phyloP scores from a whole-genome alignment of 1,140 invertebrate genomes.

The Theocolax elegans region DNA sequence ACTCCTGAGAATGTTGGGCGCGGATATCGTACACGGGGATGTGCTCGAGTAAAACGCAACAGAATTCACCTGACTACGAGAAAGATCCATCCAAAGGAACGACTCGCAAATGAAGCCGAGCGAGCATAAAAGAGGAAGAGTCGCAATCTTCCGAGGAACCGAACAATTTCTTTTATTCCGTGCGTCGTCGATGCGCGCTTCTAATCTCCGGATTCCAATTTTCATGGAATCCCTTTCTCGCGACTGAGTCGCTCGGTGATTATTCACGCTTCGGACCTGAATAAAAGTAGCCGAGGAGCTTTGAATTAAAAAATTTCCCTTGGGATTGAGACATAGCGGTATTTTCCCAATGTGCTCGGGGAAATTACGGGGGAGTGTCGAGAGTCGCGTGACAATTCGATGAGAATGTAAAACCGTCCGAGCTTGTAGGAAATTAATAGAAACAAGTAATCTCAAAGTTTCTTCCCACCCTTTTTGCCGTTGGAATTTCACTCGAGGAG shows the following conservation, averaged over 20 bases:
- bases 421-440: conserved; percentile 3
- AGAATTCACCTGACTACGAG: too few species aligned
- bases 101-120: background rate
- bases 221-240: conserved; percentile 26
- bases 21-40: too few species aligned
- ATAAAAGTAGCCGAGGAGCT: conserved; percentile 20
- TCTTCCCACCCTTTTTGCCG: background rate
- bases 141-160: background rate
- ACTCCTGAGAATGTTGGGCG: too few species aligned
- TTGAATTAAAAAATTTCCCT: conserved; percentile 24
- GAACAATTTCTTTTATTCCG: conserved; percentile 24
- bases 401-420: background rate
- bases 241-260: conserved; percentile 6
- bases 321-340: background rate
- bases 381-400: background rate
- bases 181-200: background rate
- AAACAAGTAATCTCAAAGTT: conserved; percentile 3
- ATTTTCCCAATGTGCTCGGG: conserved; percentile 1
- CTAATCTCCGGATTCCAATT: conserved; percentile 38
- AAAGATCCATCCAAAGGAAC: too few species aligned
- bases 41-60: too few species aligned
- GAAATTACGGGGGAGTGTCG: conserved; percentile 7
- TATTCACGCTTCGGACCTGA: conserved; percentile 12
- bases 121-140: background rate
- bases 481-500: background rate